A percentile compares a stretch with the other conserved stretches of the same genome.
These are phyloP conservation scores for Byasa hedistus DNA, from an alignment of 2,888 invertebrate genomes.

Conservation along the genomic window DNA sequence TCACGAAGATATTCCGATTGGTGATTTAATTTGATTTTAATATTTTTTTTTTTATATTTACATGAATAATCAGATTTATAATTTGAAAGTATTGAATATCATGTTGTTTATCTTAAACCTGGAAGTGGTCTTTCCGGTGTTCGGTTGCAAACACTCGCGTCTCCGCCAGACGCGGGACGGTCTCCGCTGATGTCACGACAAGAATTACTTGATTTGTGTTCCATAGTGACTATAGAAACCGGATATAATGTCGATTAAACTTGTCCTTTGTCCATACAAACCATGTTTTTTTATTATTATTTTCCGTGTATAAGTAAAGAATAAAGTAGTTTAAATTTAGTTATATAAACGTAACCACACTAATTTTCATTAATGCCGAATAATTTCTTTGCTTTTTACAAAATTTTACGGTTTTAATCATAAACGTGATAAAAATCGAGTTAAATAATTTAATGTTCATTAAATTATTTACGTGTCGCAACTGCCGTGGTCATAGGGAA, in stretches of 20 bases:
- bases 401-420: too few relatives aligned
- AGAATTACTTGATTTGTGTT: conserved; percentile 22
- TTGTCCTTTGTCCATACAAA: background rate
- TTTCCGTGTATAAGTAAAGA: background rate
- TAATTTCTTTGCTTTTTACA: too few relatives aligned
- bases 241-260: conserved; percentile 12
- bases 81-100: background rate
- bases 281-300: too few relatives aligned
- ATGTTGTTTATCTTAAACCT: conserved; percentile 32
- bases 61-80: background rate
- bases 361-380: too few relatives aligned
- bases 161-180: conserved; percentile 10
- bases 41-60: too few relatives aligned
- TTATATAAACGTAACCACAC: too few relatives aligned
- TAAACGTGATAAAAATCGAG: too few relatives aligned
- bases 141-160: conserved; percentile 27
- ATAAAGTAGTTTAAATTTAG: conserved; percentile 34
- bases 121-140: conserved; percentile 38
- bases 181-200: conserved; percentile 33
- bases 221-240: conserved; percentile 15
- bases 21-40: too few relatives aligned
- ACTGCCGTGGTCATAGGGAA: too few relatives aligned
- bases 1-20: too few relatives aligned
- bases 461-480: too few relatives aligned
- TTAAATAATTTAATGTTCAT: too few relatives aligned